phyloP scores from a whole-genome alignment of 2,888 invertebrate species.

The Spisula solida region DNA sequence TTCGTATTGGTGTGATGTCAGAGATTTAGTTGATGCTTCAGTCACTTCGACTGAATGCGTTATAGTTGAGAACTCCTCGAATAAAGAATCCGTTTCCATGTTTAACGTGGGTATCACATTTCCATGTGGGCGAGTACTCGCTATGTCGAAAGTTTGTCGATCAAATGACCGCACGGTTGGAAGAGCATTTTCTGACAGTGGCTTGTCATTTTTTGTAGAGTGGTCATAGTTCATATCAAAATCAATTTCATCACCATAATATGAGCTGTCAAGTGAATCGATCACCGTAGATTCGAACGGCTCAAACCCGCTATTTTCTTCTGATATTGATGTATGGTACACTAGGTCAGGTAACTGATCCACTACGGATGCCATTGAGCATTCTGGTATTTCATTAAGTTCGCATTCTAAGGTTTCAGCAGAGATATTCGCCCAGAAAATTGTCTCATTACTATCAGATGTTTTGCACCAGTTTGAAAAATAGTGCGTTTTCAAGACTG shows the following conservation, averaged over 20 bases:
- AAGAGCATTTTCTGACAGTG: neutral
- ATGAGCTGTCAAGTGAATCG: neutral
- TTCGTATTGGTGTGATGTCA: neutral
- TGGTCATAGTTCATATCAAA: neutral
- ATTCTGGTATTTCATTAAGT: neutral
- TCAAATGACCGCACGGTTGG: neutral
- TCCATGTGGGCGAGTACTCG: neutral
- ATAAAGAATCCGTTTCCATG: neutral
- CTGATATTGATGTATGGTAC: neutral
- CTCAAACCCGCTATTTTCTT: neutral
- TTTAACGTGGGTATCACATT: neutral
- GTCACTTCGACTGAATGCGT: neutral
- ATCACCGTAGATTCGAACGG: neutral
- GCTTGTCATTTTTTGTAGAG: neutral
- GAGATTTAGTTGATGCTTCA: neutral
- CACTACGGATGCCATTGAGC: neutral
- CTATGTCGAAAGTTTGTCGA: neutral
- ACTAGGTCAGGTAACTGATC: neutral
- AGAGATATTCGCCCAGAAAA: slow-evolving; percentile 24
- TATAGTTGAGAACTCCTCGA: neutral
- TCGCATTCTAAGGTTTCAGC: neutral
- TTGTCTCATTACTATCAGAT: neutral
- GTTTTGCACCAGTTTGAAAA: slow-evolving; percentile 46
- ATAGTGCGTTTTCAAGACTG: neutral
- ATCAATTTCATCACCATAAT: neutral